phyloP scores from a whole-genome alignment of 2,797 vertebrate genomes.

The Thalassophryne amazonica region DNA sequence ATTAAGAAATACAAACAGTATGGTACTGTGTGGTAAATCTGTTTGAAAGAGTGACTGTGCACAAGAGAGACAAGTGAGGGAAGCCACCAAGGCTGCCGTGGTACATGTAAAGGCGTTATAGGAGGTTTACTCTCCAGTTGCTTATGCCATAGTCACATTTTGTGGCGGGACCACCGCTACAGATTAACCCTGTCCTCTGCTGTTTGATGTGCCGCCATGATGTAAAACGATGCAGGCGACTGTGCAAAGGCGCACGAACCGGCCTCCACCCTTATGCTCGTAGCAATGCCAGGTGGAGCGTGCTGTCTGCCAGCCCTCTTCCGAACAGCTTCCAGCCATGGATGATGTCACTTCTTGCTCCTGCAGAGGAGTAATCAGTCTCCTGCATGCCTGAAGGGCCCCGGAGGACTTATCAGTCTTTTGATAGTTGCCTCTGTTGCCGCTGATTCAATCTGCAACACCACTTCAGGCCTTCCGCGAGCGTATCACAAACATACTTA shows the following conservation, averaged over 20 bases:
- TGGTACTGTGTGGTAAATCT: no score
- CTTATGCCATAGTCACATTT: no score
- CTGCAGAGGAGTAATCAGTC: constrained; percentile 72
- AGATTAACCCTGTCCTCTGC: constrained; percentile 63
- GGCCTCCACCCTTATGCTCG: constrained; percentile 27
- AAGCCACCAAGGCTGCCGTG: no score
- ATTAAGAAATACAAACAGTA: no score
- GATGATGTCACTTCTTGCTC: constrained; percentile 76
- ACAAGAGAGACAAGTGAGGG: no score
- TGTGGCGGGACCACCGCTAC: constrained; percentile 35
- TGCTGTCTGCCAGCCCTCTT: constrained; percentile 25
- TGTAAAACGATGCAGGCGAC: constrained; percentile 44
- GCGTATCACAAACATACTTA: constrained; percentile 62
- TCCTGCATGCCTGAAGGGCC: constrained; percentile 68
- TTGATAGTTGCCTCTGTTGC: constrained; percentile 67
- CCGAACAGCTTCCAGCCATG: constrained; percentile 65
- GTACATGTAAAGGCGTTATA: no score
- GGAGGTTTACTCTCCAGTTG: no score
- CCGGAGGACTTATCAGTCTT: constrained; percentile 71
- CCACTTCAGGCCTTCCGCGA: constrained; percentile 49
- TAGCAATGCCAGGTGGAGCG: constrained; percentile 44
- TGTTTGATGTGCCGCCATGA: constrained; percentile 67
- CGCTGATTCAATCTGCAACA: constrained; percentile 67
- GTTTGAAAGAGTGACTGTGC: no score
- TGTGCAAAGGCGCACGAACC: constrained; percentile 14